phyloP scores from a whole-genome alignment of 2,113 vertebrate species.

The Percopsis transmontana region DNA sequence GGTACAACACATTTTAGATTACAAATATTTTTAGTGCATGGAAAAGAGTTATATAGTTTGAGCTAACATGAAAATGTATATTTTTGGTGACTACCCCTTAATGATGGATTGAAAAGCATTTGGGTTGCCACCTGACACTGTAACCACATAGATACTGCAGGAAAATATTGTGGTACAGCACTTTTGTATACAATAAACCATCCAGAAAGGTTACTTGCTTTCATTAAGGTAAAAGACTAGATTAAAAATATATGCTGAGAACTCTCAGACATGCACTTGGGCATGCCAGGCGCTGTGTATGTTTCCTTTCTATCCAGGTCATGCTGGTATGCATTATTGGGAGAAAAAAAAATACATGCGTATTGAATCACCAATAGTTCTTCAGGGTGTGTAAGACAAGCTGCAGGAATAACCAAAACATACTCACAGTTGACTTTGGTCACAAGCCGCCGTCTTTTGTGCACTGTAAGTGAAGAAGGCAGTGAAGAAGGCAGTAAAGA shows the following conservation, averaged over 20 bases:
- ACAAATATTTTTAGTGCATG: no score
- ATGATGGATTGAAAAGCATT: background rate
- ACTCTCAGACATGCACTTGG: slow-evolving; percentile 68
- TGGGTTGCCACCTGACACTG: background rate
- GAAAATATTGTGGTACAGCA: background rate
- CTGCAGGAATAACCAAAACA: background rate
- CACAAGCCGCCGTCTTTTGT: slow-evolving; percentile 21
- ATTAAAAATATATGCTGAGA: slow-evolving; percentile 75
- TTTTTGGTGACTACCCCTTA: background rate
- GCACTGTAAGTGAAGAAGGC: background rate
- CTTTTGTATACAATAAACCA: background rate
- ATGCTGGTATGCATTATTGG: slow-evolving; percentile 47
- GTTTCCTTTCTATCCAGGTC: slow-evolving; percentile 55
- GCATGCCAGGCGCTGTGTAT: slow-evolving; percentile 48
- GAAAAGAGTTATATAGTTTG: background rate
- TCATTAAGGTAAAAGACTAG: slow-evolving; percentile 67
- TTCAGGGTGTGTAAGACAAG: slow-evolving; percentile 12
- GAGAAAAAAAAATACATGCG: slow-evolving; percentile 23
- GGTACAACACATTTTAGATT: no score
- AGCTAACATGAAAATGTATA: background rate
- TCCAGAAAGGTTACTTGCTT: slow-evolving; percentile 28
- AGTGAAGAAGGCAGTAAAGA: background rate
- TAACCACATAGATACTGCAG: slow-evolving; percentile 1
- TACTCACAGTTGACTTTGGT: slow-evolving; percentile 58
- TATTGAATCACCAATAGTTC: slow-evolving; percentile 18